phyloP scores from a whole-genome alignment of 2,888 invertebrate genomes.

The Thyatira batis region DNA sequence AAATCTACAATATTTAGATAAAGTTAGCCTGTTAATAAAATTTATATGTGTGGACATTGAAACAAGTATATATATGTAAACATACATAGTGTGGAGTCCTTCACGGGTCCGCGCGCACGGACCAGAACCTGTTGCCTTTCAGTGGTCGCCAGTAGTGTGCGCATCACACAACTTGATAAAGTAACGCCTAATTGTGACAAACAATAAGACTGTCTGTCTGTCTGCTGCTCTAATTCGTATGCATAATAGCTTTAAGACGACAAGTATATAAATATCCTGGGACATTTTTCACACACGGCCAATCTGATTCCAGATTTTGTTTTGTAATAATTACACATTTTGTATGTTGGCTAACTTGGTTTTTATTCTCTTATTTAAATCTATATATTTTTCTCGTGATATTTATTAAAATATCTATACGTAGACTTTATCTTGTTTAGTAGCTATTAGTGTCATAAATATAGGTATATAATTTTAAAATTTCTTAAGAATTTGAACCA shows the following conservation, averaged over 20 bases:
- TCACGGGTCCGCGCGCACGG: background rate
- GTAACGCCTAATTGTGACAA: background rate
- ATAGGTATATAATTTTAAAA: no score
- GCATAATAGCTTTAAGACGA: background rate
- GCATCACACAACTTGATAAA: background rate
- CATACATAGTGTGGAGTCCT: background rate
- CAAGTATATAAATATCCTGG: no score
- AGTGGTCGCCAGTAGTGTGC: background rate
- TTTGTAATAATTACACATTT: no score
- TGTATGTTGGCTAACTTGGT: no score
- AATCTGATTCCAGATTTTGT: no score
- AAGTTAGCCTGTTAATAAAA: background rate
- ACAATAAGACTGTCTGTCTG: background rate
- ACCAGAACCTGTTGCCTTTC: background rate
- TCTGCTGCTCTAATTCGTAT: background rate
- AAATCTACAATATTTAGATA: background rate
- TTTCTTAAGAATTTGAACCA: no score
- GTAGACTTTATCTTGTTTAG: no score
- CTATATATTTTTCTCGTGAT: no score
- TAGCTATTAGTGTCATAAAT: no score
- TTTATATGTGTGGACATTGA: background rate
- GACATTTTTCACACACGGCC: no score
- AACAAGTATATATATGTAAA: background rate
- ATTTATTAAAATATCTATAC: no score
- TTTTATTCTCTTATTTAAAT: no score